A percentile compares a stretch with the other conserved stretches of the same genome.
Evolutionary conservation across 2,888 invertebrate species (phyloP).

Genomic region (Beris morrisii): DNA sequence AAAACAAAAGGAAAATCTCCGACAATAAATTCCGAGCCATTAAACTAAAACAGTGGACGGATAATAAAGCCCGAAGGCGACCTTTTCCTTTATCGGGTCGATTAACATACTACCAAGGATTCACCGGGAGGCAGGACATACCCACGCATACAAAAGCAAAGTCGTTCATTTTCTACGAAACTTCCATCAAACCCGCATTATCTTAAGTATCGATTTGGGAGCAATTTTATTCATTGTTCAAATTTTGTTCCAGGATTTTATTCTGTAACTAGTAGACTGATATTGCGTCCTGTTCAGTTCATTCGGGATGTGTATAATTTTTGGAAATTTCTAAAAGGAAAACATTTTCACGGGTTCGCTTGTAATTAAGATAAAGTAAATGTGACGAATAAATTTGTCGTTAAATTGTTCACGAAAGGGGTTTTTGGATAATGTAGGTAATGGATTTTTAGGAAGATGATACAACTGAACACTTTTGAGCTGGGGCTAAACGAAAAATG

Average conservation of each 20-base stretch:
- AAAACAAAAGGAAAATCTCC: constrained; percentile 21
- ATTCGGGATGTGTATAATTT: neutral
- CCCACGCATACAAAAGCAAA: constrained; percentile 9
- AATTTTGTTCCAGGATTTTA: constrained; percentile 10
- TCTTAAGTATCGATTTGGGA: constrained; percentile 38
- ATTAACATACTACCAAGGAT: constrained; percentile 34
- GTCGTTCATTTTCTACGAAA: constrained; percentile 34
- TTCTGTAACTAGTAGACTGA: neutral
- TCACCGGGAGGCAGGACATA: neutral
- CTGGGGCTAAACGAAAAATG: no score
- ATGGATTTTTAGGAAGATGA: no score
- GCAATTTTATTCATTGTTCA: constrained; percentile 34
- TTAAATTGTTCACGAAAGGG: no score
- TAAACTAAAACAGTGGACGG: constrained; percentile 34
- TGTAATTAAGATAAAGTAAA: constrained; percentile 18
- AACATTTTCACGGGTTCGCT: neutral
- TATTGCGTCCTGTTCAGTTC: neutral
- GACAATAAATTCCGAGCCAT: constrained; percentile 37
- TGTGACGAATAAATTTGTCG: neutral
- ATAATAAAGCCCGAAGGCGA: constrained; percentile 33
- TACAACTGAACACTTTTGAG: no score
- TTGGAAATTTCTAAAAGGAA: neutral
- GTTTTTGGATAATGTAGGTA: no score
- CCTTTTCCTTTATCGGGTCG: constrained; percentile 33
- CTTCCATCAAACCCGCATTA: constrained; percentile 36